Evolutionary conservation across 1,140 invertebrate genomes (phyloP).

Genomic region (Philotrypesis tridentata): DNA sequence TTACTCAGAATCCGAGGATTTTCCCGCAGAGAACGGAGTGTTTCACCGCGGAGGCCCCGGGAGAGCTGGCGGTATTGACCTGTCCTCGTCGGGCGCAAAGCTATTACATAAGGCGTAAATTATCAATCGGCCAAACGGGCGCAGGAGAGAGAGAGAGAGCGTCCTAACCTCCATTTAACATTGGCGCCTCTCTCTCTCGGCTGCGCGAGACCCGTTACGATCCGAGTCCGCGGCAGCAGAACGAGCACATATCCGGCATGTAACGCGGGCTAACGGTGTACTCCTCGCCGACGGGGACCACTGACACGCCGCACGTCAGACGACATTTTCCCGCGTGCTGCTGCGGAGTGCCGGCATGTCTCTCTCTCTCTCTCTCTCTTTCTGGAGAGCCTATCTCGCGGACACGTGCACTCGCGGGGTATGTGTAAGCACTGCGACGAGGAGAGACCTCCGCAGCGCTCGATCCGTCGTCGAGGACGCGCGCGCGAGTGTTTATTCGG

Average conservation of each 20-base stretch:
- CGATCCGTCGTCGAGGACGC: not conserved
- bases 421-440: no score
- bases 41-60: no score
- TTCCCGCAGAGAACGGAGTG: no score
- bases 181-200: no score
- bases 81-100: slow-evolving; percentile 23
- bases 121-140: slow-evolving; percentile 35
- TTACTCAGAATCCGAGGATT: no score
- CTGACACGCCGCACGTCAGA: not conserved
- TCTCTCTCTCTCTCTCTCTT: not conserved
- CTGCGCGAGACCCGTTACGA: not conserved
- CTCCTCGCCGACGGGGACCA: not conserved
- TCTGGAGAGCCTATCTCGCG: not conserved
- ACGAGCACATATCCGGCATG: no score
- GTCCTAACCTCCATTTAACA: slow-evolving; percentile 27
- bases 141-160: not conserved
- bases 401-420: not conserved
- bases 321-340: not conserved
- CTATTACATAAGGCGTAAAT: slow-evolving; percentile 60
- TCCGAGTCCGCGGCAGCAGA: no score
- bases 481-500: not conserved
- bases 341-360: not conserved
- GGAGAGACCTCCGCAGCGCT: not conserved
- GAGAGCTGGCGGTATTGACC: slow-evolving; percentile 56
- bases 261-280: not conserved